Evolutionary conservation across 2,888 invertebrate species (phyloP).

Genomic region (Thecophora atra): DNA sequence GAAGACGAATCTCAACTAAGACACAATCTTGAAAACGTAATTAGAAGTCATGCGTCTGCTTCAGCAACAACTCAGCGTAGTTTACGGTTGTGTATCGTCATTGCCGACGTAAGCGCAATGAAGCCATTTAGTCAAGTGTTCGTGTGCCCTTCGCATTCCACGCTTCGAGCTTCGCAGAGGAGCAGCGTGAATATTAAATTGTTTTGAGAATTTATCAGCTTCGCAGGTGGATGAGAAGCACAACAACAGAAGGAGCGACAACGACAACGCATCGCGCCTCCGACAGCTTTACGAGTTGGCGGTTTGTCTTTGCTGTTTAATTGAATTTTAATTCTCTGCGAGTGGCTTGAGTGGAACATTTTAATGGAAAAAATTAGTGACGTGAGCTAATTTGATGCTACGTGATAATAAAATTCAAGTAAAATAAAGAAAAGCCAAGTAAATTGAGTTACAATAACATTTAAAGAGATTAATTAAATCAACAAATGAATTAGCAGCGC

Average conservation of each 20-base stretch:
- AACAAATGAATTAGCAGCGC: too few relatives aligned
- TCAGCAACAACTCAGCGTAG: conserved; percentile 11
- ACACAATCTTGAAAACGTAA: conserved; percentile 24
- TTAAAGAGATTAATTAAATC: too few relatives aligned
- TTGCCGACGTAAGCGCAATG: conserved; percentile 6
- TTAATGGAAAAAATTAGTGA: background rate
- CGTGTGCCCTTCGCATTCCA: too few relatives aligned
- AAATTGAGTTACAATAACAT: too few relatives aligned
- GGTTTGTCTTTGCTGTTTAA: conserved; percentile 5
- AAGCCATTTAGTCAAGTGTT: conserved; percentile 17
- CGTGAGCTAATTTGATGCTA: conserved; percentile 2
- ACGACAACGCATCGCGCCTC: background rate
- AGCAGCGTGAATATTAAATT: conserved; percentile 27
- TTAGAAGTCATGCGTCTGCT: conserved; percentile 30
- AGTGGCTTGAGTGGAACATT: background rate
- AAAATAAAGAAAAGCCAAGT: background rate
- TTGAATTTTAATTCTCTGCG: conserved; percentile 5
- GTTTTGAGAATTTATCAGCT: conserved; percentile 21
- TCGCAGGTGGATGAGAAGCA: background rate
- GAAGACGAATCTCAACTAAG: background rate
- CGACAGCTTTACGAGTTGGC: background rate
- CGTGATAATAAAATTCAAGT: background rate
- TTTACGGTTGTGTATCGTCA: conserved; percentile 11
- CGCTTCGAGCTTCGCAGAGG: too few relatives aligned
- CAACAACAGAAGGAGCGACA: conserved; percentile 2